A percentile compares a stretch with the other conserved stretches of the same genome.
Evolutionary conservation across 2,888 invertebrate genomes (phyloP).

Genomic region (Drosophila kambysellisi): DNA sequence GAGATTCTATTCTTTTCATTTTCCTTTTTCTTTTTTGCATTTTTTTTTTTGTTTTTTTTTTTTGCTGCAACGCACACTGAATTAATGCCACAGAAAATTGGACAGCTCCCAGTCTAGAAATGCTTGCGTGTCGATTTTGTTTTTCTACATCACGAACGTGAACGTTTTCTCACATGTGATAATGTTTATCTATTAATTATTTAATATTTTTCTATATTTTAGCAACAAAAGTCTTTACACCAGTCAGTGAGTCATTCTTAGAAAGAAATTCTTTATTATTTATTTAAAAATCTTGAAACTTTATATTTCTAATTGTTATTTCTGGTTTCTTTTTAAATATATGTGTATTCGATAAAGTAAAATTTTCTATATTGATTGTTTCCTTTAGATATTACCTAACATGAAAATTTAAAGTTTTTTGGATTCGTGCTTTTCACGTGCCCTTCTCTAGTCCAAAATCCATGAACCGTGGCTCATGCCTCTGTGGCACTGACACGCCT

Average conservation of each 20-base stretch:
- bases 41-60: neutral
- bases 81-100: slow-evolving; percentile 27
- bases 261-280: neutral
- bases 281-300: neutral
- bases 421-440: slow-evolving; percentile 1
- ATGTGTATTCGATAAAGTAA: no score
- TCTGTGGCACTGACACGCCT: slow-evolving; percentile 13
- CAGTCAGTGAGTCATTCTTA: neutral
- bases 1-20: slow-evolving; percentile 42
- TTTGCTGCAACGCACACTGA: slow-evolving; percentile 17
- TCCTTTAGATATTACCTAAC: neutral
- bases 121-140: neutral
- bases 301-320: neutral
- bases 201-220: neutral
- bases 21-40: neutral
- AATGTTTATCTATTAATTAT: neutral
- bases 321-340: neutral
- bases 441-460: slow-evolving; percentile 15
- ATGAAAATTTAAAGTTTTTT: neutral
- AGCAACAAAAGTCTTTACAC: no score
- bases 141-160: neutral
- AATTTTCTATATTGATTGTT: neutral
- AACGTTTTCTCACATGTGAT: neutral
- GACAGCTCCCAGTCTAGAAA: slow-evolving; percentile 10
- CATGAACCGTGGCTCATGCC: slow-evolving; percentile 3